Evolutionary conservation across 2,888 invertebrate species (phyloP), one percentile per base, ranked within the genome.

Genomic region (Eupithecia centaureata): DNA sequence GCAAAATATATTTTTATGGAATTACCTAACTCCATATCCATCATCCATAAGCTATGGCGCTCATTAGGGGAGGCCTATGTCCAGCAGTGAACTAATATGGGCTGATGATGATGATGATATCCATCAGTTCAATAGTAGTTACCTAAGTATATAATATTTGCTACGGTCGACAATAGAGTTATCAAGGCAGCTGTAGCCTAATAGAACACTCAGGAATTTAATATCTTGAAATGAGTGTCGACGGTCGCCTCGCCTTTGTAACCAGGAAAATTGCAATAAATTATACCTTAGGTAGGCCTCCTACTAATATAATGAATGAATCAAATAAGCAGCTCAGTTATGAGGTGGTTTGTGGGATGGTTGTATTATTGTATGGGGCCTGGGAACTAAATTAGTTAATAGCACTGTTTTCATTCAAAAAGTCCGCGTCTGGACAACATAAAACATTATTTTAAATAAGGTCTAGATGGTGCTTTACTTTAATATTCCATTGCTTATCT

Each of bases 241-340:
- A 18, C 32, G 18, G 30, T 57, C 71, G 62, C 72, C 67, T 65
- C 71, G 73, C 73, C 79, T 81, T 79, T 81, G 79, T 80, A 81
- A 74, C 77, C 79, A 80, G 82, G 79, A 79, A 65, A 75, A 77
- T 70, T 78, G 79, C 79, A 79, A 83, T 83, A 82, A 84, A 86
- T 85, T 82, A 82, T 72, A 52, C 27, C 27, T n/a, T 27, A 27
- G 22, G 22, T 51, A 52, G n/a, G n/a, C n/a, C n/a, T n/a, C 27
- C 52, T 28, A 62, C 68, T 67, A 73, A 76, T 73, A 72, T 81
- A 80, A 78, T 68, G 5, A 59, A 68, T 63, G 63, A 80, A 61
- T 70, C 80, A 79, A 78, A 79, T 79, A 80, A 76, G 81, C 77
- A 79, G 77, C 67, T 67, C 35, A 51, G 30, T 64, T 42, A 47